Conservation (phyloP, 2,797 vertebrate genomes). For the Hydrocynus forskahlii region DNA sequence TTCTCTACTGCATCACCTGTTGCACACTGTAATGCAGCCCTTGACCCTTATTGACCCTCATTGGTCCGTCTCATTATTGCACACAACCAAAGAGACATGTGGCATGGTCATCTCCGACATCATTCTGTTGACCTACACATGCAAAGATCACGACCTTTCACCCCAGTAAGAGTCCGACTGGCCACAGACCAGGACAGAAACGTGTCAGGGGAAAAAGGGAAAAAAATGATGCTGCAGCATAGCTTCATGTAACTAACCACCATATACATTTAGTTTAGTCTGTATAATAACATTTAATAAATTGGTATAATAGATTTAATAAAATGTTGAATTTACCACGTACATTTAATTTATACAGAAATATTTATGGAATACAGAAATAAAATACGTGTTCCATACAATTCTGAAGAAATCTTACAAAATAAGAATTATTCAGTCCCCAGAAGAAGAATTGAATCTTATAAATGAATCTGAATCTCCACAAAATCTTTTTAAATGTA, state of each 20-base stretch:
- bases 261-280: not conserved
- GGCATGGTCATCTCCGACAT: constrained; percentile 46
- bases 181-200: constrained; percentile 3
- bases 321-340: not conserved
- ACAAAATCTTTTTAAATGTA: not conserved
- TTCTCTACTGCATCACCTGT: not conserved
- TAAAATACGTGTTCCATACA: not conserved
- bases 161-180: not conserved
- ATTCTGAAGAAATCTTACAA: not conserved
- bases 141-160: constrained; percentile 53
- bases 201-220: not conserved
- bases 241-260: not conserved
- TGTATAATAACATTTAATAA: not conserved
- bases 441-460: not conserved
- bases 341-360: not conserved
- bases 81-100: constrained; percentile 40
- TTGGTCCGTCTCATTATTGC: constrained; percentile 16
- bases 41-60: constrained; percentile 44
- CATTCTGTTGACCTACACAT: constrained; percentile 47
- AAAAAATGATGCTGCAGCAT: not conserved
- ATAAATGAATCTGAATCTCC: not conserved
- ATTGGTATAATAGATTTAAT: too few species aligned
- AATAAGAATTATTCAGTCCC: not conserved
- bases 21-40: not conserved
- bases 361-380: not conserved